Evolutionary conservation across 2,113 vertebrate genomes (phyloP), one percentile per base, ranked within the genome.

Genomic region (Cavia aperea): DNA sequence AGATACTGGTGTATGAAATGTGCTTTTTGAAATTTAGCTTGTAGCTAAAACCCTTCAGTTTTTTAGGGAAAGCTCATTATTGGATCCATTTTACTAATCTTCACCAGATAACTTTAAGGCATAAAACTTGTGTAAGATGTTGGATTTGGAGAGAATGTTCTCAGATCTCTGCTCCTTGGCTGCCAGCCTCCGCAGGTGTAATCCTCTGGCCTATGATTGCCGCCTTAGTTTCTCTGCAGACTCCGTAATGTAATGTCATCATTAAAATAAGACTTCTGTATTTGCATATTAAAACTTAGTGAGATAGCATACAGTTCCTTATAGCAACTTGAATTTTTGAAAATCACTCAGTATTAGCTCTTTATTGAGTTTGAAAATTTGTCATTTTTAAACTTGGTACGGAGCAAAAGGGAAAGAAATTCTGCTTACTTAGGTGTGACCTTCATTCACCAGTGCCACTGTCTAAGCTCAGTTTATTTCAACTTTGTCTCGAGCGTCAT

Each of bases 241-340:
- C 39, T 51, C 51, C 72, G 39, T 79, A 81, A 86, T 24, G 88
- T 75, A 72, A 81, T 75, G 43, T 36, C 88, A 54, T 66, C n/a
- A 14, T 46, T 73, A 46, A 85, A 90, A 72, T 66, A 85, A 85
- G 26, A 31, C 24, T 88, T 93, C 68, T 83, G n/a, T 46, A 92
- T 89, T 86, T 93, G 51, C 90, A 46, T 92, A 77, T 94, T 96
- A 86, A 96, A 88, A 77, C n/a, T 72, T 33, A 83, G 86, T 33
- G 58, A 77, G 56, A 46, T 77, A 77, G 86, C 49, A 58, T 84
- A 39, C 3, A 39, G 39, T 95, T 91, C 81, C 29, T 56, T 43
- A 9, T 56, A 72, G 49, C 39, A 81, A 72, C 23, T 85, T 86
- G 39, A 81, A 70, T 58, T 87, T 79, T 81, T 36, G 4, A 39